Conservation (phyloP, 2,888 invertebrate genomes). For the Shargacucullia verbasci region DNA sequence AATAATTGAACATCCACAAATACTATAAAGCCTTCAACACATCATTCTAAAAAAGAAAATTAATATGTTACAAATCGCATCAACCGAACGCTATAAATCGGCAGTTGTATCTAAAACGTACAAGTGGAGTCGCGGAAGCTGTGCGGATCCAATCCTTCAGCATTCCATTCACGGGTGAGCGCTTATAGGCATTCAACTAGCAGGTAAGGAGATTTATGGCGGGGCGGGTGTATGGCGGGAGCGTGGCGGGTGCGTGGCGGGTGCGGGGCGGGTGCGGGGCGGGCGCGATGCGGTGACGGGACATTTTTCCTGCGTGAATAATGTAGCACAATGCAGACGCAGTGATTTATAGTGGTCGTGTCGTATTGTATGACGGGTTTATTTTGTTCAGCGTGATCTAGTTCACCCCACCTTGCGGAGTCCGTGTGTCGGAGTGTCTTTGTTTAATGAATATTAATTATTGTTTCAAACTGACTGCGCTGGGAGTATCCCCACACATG, state of each 20-base stretch:
- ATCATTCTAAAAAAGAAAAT: slow-evolving; percentile 2
- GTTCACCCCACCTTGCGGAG: neutral
- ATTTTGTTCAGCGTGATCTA: slow-evolving; percentile 30
- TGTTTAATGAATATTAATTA: slow-evolving; percentile 40
- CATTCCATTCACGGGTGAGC: slow-evolving; percentile 28
- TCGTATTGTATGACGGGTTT: slow-evolving; percentile 44
- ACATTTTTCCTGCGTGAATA: slow-evolving; percentile 50
- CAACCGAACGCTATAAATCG: slow-evolving; percentile 13
- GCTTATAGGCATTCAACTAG: slow-evolving; percentile 25
- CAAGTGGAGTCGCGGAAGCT: neutral
- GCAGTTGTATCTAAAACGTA: slow-evolving; percentile 12
- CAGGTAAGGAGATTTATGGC: slow-evolving; percentile 36
- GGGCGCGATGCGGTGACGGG: slow-evolving; percentile 27
- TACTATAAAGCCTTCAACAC: neutral
- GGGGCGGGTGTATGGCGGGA: neutral
- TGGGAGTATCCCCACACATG: neutral
- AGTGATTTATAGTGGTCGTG: slow-evolving; percentile 54
- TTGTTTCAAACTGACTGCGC: neutral
- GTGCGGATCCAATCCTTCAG: slow-evolving; percentile 9
- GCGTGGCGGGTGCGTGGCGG: slow-evolving; percentile 11
- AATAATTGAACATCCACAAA: neutral
- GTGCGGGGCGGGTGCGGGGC: slow-evolving; percentile 6
- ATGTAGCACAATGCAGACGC: slow-evolving; percentile 43
- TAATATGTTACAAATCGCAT: slow-evolving; percentile 3
- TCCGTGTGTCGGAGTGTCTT: neutral